These are phyloP conservation scores for Hoplodrina blanda DNA, from an alignment of 2,888 invertebrate genomes.

Conservation along the genomic window DNA sequence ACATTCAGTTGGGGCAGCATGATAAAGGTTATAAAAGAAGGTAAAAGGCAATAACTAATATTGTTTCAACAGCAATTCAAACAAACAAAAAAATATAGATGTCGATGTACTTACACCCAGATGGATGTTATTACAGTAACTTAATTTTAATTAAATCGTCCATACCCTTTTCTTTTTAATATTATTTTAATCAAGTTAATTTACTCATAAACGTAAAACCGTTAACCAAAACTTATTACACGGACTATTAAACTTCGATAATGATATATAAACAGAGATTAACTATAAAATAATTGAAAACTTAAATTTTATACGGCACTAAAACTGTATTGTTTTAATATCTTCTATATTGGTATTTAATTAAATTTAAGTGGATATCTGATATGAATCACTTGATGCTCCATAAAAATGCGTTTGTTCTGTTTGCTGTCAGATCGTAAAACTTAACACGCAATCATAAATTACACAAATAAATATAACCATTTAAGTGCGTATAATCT, in stretches of 20 bases:
- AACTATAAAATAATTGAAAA: constrained; percentile 9
- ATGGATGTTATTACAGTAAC: background rate
- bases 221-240: constrained; percentile 32
- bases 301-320: background rate
- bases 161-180: background rate
- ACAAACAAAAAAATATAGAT: no score
- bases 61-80: no score
- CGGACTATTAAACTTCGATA: constrained; percentile 33
- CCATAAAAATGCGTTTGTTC: constrained; percentile 22
- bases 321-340: constrained; percentile 10
- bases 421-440: constrained; percentile 18
- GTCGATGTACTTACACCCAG: background rate
- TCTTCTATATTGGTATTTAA: constrained; percentile 19
- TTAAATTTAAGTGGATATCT: constrained; percentile 39
- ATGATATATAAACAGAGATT: constrained; percentile 4
- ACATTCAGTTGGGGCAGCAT: background rate
- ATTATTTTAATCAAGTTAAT: constrained; percentile 15
- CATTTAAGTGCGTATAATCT: background rate
- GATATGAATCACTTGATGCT: constrained; percentile 34
- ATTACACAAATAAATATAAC: constrained; percentile 14
- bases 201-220: constrained; percentile 4
- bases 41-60: background rate
- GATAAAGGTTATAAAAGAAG: background rate
- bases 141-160: background rate
- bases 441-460: constrained; percentile 34